Conservation (phyloP, 2,113 vertebrate species). For the Aplodontia rufa region DNA sequence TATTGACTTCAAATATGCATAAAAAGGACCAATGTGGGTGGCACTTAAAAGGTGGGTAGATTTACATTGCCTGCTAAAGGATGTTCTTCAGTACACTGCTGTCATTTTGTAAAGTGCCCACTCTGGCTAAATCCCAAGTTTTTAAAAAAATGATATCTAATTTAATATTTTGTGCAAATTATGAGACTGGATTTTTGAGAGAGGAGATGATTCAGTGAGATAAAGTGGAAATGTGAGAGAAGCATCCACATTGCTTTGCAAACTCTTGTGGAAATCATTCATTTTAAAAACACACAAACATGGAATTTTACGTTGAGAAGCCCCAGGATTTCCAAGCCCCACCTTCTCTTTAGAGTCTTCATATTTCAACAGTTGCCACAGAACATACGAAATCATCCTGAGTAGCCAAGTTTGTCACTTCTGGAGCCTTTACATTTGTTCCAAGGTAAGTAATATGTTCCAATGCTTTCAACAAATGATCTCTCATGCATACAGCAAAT, state of each 20-base stretch:
- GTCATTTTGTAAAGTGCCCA: neutral
- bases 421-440: neutral
- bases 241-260: neutral
- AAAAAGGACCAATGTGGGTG: neutral
- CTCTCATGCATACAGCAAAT: constrained; percentile 31
- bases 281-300: neutral
- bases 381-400: neutral
- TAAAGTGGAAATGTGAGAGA: neutral
- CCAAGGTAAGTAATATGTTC: constrained; percentile 45
- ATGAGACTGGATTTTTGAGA: neutral
- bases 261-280: constrained; percentile 11
- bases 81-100: neutral
- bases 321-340: neutral
- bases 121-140: neutral
- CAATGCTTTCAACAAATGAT: constrained; percentile 52
- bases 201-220: neutral
- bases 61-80: neutral
- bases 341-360: neutral
- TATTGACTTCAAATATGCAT: neutral
- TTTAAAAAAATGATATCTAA: neutral
- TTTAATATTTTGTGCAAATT: neutral
- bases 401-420: neutral
- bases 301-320: neutral
- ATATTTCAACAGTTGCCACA: constrained; percentile 40
- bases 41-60: neutral